Percentiles rank a stretch among this genome's conserved stretches.
phyloP scores from a whole-genome alignment of 1,140 invertebrate genomes.

The Drosophila sucinea region DNA sequence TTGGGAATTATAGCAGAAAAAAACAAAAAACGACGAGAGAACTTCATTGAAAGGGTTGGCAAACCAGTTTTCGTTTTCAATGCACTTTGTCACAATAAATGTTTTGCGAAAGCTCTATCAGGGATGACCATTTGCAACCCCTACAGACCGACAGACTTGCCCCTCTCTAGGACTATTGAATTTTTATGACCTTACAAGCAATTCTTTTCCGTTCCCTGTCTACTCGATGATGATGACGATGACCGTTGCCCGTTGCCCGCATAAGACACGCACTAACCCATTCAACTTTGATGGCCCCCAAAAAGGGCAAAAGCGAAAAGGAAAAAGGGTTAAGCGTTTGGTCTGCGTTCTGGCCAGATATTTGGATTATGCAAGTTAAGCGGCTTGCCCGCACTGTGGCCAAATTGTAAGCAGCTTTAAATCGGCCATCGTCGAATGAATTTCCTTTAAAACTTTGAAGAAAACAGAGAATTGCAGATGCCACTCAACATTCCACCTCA shows the following conservation, averaged over 20 bases:
- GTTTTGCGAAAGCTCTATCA: slow-evolving; percentile 35
- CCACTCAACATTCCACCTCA: slow-evolving; percentile 43
- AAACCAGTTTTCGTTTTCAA: slow-evolving; percentile 35
- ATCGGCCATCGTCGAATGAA: slow-evolving; percentile 25
- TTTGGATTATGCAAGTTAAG: slow-evolving; percentile 81
- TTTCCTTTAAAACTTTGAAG: slow-evolving; percentile 43
- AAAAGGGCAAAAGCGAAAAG: neutral
- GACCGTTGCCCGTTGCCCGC: slow-evolving; percentile 49
- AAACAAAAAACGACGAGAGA: neutral
- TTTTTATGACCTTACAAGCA: slow-evolving; percentile 67
- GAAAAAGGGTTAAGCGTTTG: slow-evolving; percentile 69
- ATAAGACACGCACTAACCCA: slow-evolving; percentile 40
- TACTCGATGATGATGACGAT: slow-evolving; percentile 27
- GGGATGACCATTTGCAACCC: slow-evolving; percentile 20
- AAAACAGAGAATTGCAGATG: slow-evolving; percentile 15
- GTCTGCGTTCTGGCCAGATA: slow-evolving; percentile 64
- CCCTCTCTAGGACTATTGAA: slow-evolving; percentile 47
- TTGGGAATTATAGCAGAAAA: slow-evolving; percentile 54
- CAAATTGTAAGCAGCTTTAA: slow-evolving; percentile 75
- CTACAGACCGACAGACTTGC: no score
- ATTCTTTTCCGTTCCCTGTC: slow-evolving; percentile 18
- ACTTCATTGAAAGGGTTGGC: neutral
- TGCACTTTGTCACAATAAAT: slow-evolving; percentile 22
- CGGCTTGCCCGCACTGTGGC: slow-evolving; percentile 66
- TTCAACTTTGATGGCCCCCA: slow-evolving; percentile 30